phyloP scores from a whole-genome alignment of 2,797 vertebrate species.

The Gallinago stenura region DNA sequence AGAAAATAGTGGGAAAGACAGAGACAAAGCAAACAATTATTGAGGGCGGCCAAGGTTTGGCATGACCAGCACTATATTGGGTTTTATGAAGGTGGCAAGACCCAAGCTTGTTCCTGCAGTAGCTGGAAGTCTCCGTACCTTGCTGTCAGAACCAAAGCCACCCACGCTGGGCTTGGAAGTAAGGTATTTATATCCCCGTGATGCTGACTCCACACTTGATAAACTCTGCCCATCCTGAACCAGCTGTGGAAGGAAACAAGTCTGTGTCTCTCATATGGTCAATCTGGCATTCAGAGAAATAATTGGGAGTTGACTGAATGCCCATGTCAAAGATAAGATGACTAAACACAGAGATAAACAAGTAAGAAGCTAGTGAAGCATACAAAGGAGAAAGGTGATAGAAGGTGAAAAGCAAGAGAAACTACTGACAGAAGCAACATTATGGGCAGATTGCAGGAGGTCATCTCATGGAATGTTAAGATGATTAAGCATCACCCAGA shows the following conservation, averaged over 20 bases:
- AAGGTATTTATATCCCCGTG: fast-evolving
- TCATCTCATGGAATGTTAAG: neutral
- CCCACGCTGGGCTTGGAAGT: neutral
- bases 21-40: neutral
- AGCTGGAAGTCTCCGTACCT: neutral
- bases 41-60: neutral
- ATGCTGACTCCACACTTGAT: neutral
- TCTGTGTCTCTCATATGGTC: neutral
- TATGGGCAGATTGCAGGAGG: neutral
- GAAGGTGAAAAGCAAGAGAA: neutral
- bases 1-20: neutral
- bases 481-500: neutral
- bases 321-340: neutral
- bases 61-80: neutral
- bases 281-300: neutral
- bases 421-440: neutral
- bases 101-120: neutral
- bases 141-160: neutral
- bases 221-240: neutral
- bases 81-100: neutral
- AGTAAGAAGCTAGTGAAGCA: slow-evolving; percentile 7
- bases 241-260: neutral
- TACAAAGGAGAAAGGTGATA: slow-evolving; percentile 11
- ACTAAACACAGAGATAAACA: slow-evolving; percentile 3
- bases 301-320: neutral